These are phyloP conservation scores for Gymnocheta viridis DNA, from an alignment of 2,888 invertebrate species.

Conservation along the genomic window DNA sequence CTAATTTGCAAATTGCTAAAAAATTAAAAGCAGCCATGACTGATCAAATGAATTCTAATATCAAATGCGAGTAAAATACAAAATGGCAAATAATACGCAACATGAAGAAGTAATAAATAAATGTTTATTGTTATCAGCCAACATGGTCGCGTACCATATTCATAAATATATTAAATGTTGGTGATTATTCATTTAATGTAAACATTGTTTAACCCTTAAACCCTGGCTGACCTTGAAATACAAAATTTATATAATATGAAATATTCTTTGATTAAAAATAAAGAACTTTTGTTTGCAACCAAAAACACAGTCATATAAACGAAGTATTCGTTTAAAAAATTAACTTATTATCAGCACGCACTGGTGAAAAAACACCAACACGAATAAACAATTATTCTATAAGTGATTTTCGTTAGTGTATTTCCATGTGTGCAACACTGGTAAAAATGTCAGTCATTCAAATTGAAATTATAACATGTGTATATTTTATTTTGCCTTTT, in stretches of 20 bases:
- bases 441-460: slow-evolving; percentile 1
- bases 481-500: neutral
- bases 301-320: slow-evolving; percentile 24
- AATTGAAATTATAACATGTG: neutral
- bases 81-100: slow-evolving; percentile 1
- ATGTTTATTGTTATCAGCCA: slow-evolving; percentile 29
- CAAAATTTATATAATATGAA: slow-evolving; percentile 27
- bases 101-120: slow-evolving; percentile 7
- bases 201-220: slow-evolving; percentile 51
- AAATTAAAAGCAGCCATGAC: neutral
- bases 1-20: neutral
- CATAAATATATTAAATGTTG: slow-evolving; percentile 1
- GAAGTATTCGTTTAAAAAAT: slow-evolving; percentile 9
- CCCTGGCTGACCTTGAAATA: slow-evolving; percentile 58
- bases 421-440: slow-evolving; percentile 27
- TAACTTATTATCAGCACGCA: slow-evolving; percentile 62
- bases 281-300: slow-evolving; percentile 46
- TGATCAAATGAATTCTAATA: neutral
- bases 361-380: slow-evolving; percentile 30
- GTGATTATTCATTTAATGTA: slow-evolving; percentile 36
- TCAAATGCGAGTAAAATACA: neutral
- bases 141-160: slow-evolving; percentile 1
- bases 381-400: neutral
- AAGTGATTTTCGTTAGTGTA: neutral
- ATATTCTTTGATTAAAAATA: slow-evolving; percentile 6